Evolutionary conservation across 2,888 invertebrate genomes (phyloP), one percentile per base, ranked within the genome.

Genomic region (Lapara coniferarum): DNA sequence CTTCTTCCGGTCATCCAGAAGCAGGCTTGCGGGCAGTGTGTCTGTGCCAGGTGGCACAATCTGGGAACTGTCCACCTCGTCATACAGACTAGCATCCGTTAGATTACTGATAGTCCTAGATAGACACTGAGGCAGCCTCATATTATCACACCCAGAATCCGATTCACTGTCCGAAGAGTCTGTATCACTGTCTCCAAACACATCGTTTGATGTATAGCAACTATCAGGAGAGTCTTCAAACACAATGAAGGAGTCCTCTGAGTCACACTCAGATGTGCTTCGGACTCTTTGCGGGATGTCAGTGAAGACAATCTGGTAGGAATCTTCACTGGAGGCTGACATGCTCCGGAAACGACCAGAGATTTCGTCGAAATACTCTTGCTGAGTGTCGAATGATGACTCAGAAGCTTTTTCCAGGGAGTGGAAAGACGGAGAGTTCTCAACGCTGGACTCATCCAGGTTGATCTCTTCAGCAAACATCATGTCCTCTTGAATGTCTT

Each of bases 221-320:
- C 83, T 88, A 67, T 90, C 90, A 0, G 89, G 89, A 1, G 86
- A 84, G 0, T 92, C 93, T 67, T 93, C 92, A 10, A 94, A 94
- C 8, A 95, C 85, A 0, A 95, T 94, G 75, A 95, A 95, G 0
- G 95, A 95, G 79, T 95, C 95, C 78, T 95, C 95, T 0, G 95
- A 95, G n/a, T 94, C 95, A 67, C 94, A 94, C 67, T 94, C 95
- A 0, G 94, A 95, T 2, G 87, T 77, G 56, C 81, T 76, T 5
- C 89, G 77, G 1, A 71, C 69, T 69, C 83, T 75, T 55, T 74
- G 78, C 0, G 81, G 86, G 57, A 79, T 83, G 44, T 93, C 92
- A 0, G 83, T 81, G 74, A 93, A 92, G 5, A 94, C 93, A 10
- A 93, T 92, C 83, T 93, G 92, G 78, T 92, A 94, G 0, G 91